Conservation (phyloP, 1,140 invertebrate genomes). For the Holcopasites calliopsidis region DNA sequence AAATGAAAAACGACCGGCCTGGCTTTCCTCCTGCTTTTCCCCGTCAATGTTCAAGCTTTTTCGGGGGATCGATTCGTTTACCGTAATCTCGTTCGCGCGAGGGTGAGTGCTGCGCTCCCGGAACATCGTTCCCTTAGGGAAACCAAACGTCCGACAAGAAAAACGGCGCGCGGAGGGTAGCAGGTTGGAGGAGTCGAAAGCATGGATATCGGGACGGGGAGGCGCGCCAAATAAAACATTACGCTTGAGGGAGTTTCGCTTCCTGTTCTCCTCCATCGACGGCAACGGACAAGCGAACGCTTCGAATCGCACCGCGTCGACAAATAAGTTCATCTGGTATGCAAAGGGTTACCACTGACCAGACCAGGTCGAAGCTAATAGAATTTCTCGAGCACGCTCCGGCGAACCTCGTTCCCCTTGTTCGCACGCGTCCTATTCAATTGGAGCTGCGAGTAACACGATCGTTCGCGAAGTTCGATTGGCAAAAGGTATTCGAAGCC, state of each 20-base stretch:
- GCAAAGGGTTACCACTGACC: constrained; percentile 57
- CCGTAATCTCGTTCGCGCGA: constrained; percentile 4
- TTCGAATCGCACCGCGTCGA: no score
- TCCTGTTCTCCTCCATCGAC: background rate
- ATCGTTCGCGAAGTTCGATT: no score
- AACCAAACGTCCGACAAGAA: background rate
- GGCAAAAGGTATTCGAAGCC: no score
- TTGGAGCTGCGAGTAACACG: no score
- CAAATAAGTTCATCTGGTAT: constrained; percentile 65
- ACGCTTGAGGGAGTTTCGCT: no score
- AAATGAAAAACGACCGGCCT: background rate
- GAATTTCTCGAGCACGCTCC: constrained; percentile 50
- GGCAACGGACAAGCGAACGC: no score
- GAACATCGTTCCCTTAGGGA: constrained; percentile 12
- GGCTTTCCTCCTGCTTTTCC: no score
- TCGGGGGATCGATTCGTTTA: constrained; percentile 16
- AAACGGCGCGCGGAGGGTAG: background rate
- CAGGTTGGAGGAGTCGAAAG: background rate
- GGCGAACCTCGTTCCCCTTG: background rate
- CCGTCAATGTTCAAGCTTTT: background rate
- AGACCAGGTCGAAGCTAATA: constrained; percentile 48
- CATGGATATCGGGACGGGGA: background rate
- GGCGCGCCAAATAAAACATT: no score
- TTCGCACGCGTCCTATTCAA: no score
- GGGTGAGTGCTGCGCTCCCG: background rate